These are phyloP conservation scores for Lepilemur ruficaudatus DNA, from an alignment of 2,797 vertebrate genomes.

Conservation along the genomic window DNA sequence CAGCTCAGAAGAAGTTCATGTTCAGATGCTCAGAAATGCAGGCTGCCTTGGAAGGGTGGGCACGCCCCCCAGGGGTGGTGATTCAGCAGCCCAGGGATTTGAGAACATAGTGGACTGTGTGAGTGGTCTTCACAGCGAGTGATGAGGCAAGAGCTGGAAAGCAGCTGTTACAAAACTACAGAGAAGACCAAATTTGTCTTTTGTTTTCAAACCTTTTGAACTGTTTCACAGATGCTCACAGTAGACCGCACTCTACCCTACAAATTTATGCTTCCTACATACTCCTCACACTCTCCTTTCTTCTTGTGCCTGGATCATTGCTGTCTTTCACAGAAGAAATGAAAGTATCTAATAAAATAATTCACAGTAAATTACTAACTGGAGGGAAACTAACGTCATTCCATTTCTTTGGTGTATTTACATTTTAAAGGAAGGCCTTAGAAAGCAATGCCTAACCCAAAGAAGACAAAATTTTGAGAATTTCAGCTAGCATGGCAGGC, in stretches of 20 bases:
- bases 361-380: not conserved
- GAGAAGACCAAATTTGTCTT: not conserved
- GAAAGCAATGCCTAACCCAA: not conserved
- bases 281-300: not conserved
- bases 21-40: not conserved
- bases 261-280: not conserved
- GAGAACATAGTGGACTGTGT: not conserved
- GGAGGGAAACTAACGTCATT: not conserved
- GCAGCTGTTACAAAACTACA: not conserved
- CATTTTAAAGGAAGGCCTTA: not conserved
- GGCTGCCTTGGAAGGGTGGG: not conserved
- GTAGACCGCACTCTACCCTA: not conserved
- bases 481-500: not conserved
- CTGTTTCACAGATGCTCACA: not conserved
- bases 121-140: not conserved
- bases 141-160: not conserved
- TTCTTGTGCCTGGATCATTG: not conserved
- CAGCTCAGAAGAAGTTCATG: not conserved
- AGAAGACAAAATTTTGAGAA: not conserved
- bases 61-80: fast-evolving
- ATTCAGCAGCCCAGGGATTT: too few species aligned
- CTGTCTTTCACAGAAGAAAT: not conserved
- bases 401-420: not conserved
- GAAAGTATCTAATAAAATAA: not conserved
- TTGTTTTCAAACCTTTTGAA: not conserved